phyloP scores from a whole-genome alignment of 2,888 invertebrate genomes.

The Agrotis clavis region DNA sequence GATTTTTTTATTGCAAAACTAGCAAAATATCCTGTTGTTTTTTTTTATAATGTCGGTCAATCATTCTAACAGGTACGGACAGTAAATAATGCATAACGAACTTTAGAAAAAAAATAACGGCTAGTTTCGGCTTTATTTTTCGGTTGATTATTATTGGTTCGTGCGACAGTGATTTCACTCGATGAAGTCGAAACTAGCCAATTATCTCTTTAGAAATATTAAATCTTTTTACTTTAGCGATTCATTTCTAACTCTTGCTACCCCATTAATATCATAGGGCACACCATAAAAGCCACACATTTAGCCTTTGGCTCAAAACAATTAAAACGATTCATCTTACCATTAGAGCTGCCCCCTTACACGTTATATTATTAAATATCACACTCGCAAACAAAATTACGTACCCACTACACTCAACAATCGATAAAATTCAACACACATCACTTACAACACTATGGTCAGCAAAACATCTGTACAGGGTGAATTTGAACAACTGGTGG shows the following conservation, averaged over 20 bases:
- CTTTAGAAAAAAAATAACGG: too few relatives aligned
- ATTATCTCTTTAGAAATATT: too few relatives aligned
- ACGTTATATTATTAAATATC: conserved; percentile 13
- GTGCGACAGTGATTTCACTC: too few relatives aligned
- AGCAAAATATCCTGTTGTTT: conserved; percentile 12
- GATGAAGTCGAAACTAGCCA: too few relatives aligned
- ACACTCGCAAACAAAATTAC: conserved; percentile 61
- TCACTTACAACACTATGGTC: conserved; percentile 47
- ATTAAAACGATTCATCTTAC: conserved; percentile 7
- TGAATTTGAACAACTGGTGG: too few relatives aligned
- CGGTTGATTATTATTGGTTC: too few relatives aligned
- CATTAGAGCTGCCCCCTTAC: conserved; percentile 28
- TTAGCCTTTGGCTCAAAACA: conserved; percentile 20
- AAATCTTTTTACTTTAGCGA: too few relatives aligned
- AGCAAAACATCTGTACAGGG: conserved; percentile 51
- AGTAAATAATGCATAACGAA: too few relatives aligned
- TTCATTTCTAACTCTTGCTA: neutral
- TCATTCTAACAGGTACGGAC: too few relatives aligned
- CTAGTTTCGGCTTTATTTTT: too few relatives aligned
- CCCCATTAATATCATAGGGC: neutral
- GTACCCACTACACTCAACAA: conserved; percentile 68
- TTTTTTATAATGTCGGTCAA: too few relatives aligned
- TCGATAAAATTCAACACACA: conserved; percentile 53
- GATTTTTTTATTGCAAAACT: conserved; percentile 17
- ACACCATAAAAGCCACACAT: conserved; percentile 1